Evolutionary conservation across 2,888 invertebrate genomes (phyloP).

Genomic region (Saturnia pavonia): DNA sequence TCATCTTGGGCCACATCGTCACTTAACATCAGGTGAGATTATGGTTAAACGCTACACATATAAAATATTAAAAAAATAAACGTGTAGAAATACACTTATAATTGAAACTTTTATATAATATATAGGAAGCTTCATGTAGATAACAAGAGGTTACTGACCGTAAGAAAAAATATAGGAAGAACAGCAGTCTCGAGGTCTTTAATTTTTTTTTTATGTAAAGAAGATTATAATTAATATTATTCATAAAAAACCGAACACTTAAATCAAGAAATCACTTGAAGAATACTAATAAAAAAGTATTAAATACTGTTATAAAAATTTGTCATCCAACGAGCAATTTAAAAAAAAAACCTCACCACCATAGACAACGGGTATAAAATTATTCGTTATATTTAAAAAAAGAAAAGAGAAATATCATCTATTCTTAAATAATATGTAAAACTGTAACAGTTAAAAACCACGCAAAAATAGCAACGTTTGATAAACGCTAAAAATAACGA

Average conservation of each 20-base stretch:
- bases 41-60: too few relatives aligned
- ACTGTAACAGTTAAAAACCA: not conserved
- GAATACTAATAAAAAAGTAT: not conserved
- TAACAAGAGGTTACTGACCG: constrained; percentile 7
- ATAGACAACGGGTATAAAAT: not conserved
- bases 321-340: not conserved
- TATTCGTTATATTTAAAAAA: not conserved
- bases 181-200: not conserved
- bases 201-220: too few relatives aligned
- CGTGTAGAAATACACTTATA: not conserved
- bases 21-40: too few relatives aligned
- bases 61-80: too few relatives aligned
- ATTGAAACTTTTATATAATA: not conserved
- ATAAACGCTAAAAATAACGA: not conserved
- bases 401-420: not conserved
- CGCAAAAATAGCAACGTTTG: not conserved
- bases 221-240: not conserved
- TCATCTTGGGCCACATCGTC: too few relatives aligned
- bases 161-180: not conserved
- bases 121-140: not conserved
- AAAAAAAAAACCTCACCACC: not conserved
- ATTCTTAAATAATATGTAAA: not conserved
- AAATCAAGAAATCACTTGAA: not conserved
- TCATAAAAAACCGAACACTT: not conserved
- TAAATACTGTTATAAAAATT: not conserved